phyloP scores from a whole-genome alignment of 2,113 vertebrate species.

The Tetrao urogallus region DNA sequence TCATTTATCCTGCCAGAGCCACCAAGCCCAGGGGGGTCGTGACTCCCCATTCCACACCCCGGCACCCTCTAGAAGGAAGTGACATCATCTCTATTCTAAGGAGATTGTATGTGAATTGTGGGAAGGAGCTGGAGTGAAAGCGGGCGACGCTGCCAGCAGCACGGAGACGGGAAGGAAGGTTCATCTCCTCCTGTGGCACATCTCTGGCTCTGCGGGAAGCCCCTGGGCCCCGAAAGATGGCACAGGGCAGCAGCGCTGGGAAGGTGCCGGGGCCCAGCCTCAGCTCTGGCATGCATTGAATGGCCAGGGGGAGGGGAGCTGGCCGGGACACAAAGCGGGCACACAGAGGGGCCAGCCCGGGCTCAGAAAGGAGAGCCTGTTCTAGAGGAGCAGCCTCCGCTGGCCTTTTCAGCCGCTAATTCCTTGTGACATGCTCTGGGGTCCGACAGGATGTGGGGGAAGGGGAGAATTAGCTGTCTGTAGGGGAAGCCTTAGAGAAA shows the following conservation, averaged over 20 bases:
- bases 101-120: conserved; percentile 62
- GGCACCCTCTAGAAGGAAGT: conserved; percentile 72
- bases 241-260: background rate
- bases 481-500: conserved; percentile 57
- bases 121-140: conserved; percentile 51
- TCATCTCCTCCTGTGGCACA: background rate
- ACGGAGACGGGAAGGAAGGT: background rate
- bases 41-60: conserved; percentile 69
- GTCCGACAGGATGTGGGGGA: conserved; percentile 56
- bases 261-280: background rate
- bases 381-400: conserved; percentile 36
- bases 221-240: background rate
- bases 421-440: conserved; percentile 56
- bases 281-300: background rate
- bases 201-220: background rate
- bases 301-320: conserved; percentile 37
- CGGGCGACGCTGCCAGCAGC: background rate
- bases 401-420: conserved; percentile 58
- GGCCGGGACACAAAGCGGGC: conserved; percentile 64
- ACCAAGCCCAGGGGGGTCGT: conserved; percentile 44
- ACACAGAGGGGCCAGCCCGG: conserved; percentile 17
- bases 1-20: background rate
- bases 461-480: conserved; percentile 48
- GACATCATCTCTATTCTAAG: conserved; percentile 78
- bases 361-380: conserved; percentile 47